Evolutionary conservation across 2,113 vertebrate species (phyloP).

Genomic region (Xerus inauris): DNA sequence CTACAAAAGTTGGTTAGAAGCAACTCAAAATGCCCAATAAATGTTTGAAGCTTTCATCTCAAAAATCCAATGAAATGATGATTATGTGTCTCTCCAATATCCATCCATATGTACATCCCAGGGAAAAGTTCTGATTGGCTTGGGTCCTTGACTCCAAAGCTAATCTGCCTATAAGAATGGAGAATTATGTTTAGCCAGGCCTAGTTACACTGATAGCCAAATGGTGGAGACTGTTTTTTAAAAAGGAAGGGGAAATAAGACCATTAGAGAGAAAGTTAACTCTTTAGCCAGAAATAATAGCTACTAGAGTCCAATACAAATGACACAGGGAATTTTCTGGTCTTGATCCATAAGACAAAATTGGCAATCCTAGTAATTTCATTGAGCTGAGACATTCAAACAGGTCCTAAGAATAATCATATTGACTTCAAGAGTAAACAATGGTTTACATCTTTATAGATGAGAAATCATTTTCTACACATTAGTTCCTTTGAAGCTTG

Average conservation of each 20-base stretch:
- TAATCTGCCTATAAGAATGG: background rate
- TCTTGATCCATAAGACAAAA: background rate
- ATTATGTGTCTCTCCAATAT: background rate
- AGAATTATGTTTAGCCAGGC: background rate
- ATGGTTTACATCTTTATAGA: background rate
- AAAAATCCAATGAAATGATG: background rate
- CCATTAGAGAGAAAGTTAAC: background rate
- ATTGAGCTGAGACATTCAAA: background rate
- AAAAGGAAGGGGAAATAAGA: background rate
- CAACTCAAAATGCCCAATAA: background rate
- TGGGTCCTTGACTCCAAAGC: background rate
- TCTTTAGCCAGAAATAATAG: background rate
- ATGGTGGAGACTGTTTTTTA: background rate
- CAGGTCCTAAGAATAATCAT: background rate
- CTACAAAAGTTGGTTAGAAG: background rate
- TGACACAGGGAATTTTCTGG: background rate
- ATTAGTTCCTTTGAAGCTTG: background rate
- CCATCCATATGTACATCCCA: background rate
- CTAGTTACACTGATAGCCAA: background rate
- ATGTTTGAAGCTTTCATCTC: background rate
- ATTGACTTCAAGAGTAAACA: conserved; percentile 3
- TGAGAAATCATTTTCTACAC: conserved; percentile 10
- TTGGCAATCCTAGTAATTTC: background rate
- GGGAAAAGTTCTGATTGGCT: background rate
- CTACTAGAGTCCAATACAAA: background rate